Base-by-base conservation (phyloP, 2,888 invertebrate genomes). In the Hemithea aestivaria region DNA sequence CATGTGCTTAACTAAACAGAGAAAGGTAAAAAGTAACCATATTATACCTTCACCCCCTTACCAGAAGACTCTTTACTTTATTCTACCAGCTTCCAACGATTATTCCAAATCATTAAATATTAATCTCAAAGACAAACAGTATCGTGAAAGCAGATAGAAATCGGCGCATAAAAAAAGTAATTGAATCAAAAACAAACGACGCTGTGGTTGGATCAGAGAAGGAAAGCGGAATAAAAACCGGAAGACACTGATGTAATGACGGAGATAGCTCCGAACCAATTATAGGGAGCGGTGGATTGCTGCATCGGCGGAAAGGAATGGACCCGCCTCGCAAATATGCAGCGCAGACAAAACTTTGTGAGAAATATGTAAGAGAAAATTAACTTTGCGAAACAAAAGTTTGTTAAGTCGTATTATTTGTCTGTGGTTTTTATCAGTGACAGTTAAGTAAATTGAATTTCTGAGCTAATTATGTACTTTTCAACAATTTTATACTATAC, bases 191-290 rank as follows among this genome's bases (percentile, higher is more conserved):
- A 82, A 82, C 83, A 82, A 82, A 79, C 72, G 73, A 73, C 75
- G 75, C 74, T 62, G 69, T 65, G 60, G 64, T 66, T 58, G 62
- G 70, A 72, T 74, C 73, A 73, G 70, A 76, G 72, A 68, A 79
- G 80, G 76, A 79, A 78, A 81, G 56, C 49, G 68, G 65, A 68
- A 68, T 69, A 73, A 41, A 41, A 36, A 41, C 32, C 41, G 41
- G 29, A 42, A 75, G 65, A 78, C 70, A 73, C 72, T 77, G 87
- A 87, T 87, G 83, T 85, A 85, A 87, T 84, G 85, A 81, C 68
- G 72, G 66, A 83, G 87, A 87, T 87, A 87, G 79, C 73, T 81
- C 74, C 71, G 50, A 76, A 82, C 82, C 87, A 87, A 87, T 87
- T 87, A 85, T 84, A 59, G 73, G 66, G 67, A 62, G 66, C 66